These are phyloP conservation scores for Drosophila stalkeri DNA, from an alignment of 2,888 invertebrate genomes.

Conservation along the genomic window DNA sequence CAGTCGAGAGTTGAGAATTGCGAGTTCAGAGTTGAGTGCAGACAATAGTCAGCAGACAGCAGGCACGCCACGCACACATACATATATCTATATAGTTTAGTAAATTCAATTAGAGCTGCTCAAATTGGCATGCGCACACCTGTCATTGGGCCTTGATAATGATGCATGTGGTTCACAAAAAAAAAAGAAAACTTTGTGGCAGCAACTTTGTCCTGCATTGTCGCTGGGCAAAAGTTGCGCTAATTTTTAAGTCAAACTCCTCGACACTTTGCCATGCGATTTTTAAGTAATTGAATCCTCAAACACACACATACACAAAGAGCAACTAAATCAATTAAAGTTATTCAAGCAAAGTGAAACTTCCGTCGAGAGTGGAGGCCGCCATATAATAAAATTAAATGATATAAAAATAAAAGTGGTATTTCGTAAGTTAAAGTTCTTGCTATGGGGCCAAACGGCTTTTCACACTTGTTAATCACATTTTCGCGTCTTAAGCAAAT, in stretches of 20 bases:
- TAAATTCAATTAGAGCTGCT: constrained; percentile 80
- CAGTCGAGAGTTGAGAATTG: constrained; percentile 27
- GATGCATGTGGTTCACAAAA: constrained; percentile 73
- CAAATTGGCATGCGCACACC: constrained; percentile 82
- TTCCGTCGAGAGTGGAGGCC: constrained; percentile 30
- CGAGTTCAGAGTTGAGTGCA: constrained; percentile 34
- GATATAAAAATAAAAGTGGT: constrained; percentile 46
- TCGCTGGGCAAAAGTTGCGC: constrained; percentile 52
- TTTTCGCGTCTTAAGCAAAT: constrained; percentile 81
- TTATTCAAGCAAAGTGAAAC: constrained; percentile 72
- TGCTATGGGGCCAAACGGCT: constrained; percentile 61
- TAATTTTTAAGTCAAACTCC: constrained; percentile 70
- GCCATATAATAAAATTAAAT: constrained; percentile 57
- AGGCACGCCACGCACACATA: constrained; percentile 3
- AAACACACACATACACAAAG: constrained; percentile 2
- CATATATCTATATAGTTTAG: constrained; percentile 61
- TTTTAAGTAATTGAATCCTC: constrained; percentile 71
- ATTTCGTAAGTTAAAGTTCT: constrained; percentile 20
- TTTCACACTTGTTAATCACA: constrained; percentile 82
- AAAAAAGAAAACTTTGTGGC: constrained; percentile 63
- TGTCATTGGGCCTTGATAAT: constrained; percentile 77
- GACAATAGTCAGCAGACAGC: constrained; percentile 51
- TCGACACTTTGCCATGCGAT: constrained; percentile 55
- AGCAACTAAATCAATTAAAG: constrained; percentile 77
- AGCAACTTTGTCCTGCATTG: constrained; percentile 63